Evolutionary conservation across 2,797 vertebrate species (phyloP), one percentile per base, ranked within the genome.

Genomic region (Meda fulgida): DNA sequence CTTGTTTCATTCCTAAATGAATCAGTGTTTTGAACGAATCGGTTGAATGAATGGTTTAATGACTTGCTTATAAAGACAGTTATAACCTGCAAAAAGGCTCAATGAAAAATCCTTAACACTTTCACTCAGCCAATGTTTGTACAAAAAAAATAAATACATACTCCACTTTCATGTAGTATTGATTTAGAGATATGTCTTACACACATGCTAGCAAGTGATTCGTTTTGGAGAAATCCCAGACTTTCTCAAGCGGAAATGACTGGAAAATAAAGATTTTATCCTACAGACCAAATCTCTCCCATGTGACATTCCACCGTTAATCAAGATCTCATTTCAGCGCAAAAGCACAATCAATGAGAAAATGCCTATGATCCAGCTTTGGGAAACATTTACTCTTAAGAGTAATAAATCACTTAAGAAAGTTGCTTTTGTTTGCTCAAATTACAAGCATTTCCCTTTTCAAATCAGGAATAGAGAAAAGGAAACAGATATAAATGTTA

Each of bases 401-500:
- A 81, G 86, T 78, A 89, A 90, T 91, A 88, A 91, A 91, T 72
- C 65, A 82, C 84, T 88, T 81, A 83, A 83, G 91, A 77, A 92
- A 90, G 85, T 88, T 26, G 81, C 69, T 87, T 89, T 75, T 86
- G 58, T 80, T 51, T 86, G 85, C 85, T 84, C 46, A 69, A 80
- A 31, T 92, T 92, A 92, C 85, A 83, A 58, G 86, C 87, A 86
- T 88, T 90, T 90, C 86, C 48, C 80, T 84, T 89, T 86, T 75
- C 66, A 75, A 67, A 48, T 63, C 71, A 58, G 31, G 83, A 46
- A 53, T 31, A 85, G 83, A 86, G 78, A 86, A 85, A 93, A 89
- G 83, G 88, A 92, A 89, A 88, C 87, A 81, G 89, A 91, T 84
- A 90, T 91, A 90, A 93, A 87, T 95, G 93, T 92, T 94, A 92